Conservation (phyloP, 2,888 invertebrate genomes). For the Alitta virens region DNA sequence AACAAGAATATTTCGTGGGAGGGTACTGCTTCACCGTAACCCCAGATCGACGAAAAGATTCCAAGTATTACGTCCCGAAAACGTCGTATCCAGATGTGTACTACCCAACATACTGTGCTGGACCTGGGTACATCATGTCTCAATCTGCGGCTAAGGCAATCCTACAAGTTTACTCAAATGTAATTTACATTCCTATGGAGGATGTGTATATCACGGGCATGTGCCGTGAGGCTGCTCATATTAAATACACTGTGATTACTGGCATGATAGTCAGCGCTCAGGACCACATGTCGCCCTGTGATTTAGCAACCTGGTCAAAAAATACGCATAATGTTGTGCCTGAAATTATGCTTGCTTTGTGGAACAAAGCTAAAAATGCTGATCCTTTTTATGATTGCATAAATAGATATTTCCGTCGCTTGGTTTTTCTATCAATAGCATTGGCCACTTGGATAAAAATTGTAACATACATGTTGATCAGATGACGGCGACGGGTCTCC, state of each 20-base stretch:
- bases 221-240: conserved; percentile 22
- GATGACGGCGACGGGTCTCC: neutral
- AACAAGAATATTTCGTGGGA: conserved; percentile 21
- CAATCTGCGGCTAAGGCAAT: conserved; percentile 21
- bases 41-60: conserved; percentile 27
- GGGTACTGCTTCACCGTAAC: conserved; percentile 33
- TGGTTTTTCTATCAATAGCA: neutral
- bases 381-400: neutral
- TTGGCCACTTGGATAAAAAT: neutral
- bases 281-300: conserved; percentile 22
- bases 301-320: conserved; percentile 29
- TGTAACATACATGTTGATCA: neutral
- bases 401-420: neutral
- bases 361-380: conserved; percentile 15
- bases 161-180: conserved; percentile 19
- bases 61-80: conserved; percentile 26
- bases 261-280: conserved; percentile 21
- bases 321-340: conserved; percentile 29
- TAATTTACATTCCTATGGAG: conserved; percentile 30
- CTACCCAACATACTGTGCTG: conserved; percentile 34
- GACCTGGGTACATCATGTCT: conserved; percentile 31
- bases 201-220: conserved; percentile 31
- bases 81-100: conserved; percentile 26
- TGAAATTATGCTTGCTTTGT: conserved; percentile 13
- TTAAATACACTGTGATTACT: conserved; percentile 25